phyloP scores from a whole-genome alignment of 2,113 vertebrate species.

The Amazona vittata region DNA sequence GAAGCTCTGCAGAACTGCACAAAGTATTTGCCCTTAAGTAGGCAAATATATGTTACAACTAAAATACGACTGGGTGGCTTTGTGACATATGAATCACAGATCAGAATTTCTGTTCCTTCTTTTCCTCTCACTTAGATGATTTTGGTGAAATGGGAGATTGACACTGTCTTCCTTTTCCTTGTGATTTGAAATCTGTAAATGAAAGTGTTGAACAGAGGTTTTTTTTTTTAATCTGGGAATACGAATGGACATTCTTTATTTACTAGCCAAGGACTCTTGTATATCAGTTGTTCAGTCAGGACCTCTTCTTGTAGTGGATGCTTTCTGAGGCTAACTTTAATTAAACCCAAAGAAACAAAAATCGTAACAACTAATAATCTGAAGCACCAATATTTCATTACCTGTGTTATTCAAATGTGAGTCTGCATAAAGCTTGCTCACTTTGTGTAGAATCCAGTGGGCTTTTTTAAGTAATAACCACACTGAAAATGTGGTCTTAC shows the following conservation, averaged over 20 bases:
- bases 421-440: background rate
- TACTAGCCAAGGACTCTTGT: background rate
- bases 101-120: background rate
- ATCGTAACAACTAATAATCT: slow-evolving; percentile 34
- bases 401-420: background rate
- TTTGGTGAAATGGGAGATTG: background rate
- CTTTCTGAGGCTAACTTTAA: slow-evolving; percentile 30
- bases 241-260: background rate
- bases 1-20: background rate
- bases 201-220: background rate
- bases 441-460: background rate
- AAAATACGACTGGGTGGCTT: background rate
- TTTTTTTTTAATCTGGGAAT: background rate
- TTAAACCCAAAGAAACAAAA: slow-evolving; percentile 51
- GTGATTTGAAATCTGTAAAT: background rate
- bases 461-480: background rate
- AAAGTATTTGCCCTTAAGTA: background rate
- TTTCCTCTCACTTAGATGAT: background rate
- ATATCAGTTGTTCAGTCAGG: background rate
- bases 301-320: slow-evolving; percentile 19
- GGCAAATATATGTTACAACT: background rate
- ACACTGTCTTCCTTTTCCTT: background rate
- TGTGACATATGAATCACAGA: background rate
- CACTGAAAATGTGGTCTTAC: background rate
- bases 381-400: slow-evolving; percentile 10